Base-by-base conservation (phyloP, 2,113 vertebrate species). In the Sapayoa aenigma region DNA sequence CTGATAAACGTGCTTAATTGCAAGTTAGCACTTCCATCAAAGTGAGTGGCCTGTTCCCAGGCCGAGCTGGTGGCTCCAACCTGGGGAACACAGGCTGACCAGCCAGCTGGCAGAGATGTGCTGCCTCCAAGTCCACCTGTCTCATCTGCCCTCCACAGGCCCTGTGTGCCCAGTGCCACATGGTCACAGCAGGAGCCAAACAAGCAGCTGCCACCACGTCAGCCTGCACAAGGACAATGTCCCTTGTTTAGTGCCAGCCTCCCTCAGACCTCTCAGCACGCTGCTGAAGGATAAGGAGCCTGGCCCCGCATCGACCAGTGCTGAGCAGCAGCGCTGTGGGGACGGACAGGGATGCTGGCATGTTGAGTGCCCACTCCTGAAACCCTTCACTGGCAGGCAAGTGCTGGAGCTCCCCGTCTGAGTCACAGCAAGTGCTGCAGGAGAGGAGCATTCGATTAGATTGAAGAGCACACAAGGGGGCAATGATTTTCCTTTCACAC, bases 401-500 rank as follows among this genome's bases (percentile, higher is more conserved):
- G 71, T 1, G 33, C 84, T 39, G 68, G 56, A 46, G 87, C 80
- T 78, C 69, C 60, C 41, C 2, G 11, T 30, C 87, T 56, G 87
- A 94, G 56, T 8, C 60, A 35, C 59, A 52, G 78, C 44, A 11
- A 87, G 78, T 0, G 9, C 75, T 77, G 67, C 94, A 62, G 87
- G 66, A 94, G 59, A 76, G 59, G 68, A 93, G 82, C 91, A 83
- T 95, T 95, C 95, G 90, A 77, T 96, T 93, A 96, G 80, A 55
- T 59, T 47, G 82, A 87, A 94, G 76, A 90, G 89, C 90, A 87
- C 91, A 86, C 86, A 35, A 90, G 92, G 86, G 88, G 94, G 84
- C 94, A 96, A 28, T 90, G 84, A 93, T 83, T 95, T 91, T 90
- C 78, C 93, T 93, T 95, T 91, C 92, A 95, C 93, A 87, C 82